phyloP scores from a whole-genome alignment of 2,797 vertebrate genomes.

The Falco cherrug region DNA sequence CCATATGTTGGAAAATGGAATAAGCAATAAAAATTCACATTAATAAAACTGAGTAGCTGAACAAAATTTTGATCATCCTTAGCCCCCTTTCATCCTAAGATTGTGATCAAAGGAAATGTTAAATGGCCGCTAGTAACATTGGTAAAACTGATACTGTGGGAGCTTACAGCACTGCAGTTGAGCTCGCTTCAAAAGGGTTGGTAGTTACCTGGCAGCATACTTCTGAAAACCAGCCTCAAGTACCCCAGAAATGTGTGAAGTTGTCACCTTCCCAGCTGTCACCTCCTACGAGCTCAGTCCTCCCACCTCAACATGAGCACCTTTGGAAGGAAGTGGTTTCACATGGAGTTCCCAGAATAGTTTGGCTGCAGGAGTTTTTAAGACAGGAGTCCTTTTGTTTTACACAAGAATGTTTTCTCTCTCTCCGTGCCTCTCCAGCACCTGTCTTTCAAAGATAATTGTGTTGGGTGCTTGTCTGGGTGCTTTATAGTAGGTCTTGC shows the following conservation, averaged over 20 bases:
- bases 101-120: conserved; percentile 5
- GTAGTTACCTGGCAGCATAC: background rate
- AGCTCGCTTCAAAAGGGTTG: background rate
- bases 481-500: background rate
- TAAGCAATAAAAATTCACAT: conserved; percentile 24
- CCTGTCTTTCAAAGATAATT: background rate
- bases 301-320: background rate
- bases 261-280: background rate
- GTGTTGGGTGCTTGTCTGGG: background rate
- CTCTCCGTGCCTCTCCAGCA: background rate
- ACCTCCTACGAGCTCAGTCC: background rate
- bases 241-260: background rate
- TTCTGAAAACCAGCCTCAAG: background rate
- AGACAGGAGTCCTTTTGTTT: background rate
- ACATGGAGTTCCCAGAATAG: background rate
- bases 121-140: background rate
- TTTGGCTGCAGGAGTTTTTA: background rate
- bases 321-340: background rate
- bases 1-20: background rate
- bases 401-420: background rate
- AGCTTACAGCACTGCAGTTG: background rate
- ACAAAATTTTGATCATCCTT: background rate
- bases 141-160: background rate
- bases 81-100: background rate
- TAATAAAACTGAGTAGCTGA: conserved; percentile 7